Base-by-base conservation (phyloP, 1,140 invertebrate species). In the Cydia amplana region DNA sequence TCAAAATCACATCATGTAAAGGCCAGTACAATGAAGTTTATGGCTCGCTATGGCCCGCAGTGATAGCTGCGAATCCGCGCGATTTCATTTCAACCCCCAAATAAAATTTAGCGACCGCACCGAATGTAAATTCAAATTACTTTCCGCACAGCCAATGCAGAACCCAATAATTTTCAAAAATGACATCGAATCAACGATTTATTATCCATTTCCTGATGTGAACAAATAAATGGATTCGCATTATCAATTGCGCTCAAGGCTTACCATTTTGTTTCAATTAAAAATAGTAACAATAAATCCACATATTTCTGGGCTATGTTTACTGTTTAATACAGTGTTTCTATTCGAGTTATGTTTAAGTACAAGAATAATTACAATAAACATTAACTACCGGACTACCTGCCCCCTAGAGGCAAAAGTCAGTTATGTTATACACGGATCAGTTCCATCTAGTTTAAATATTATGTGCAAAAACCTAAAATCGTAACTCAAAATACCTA, bases 201-300 rank as follows among this genome's bases (percentile, higher is more conserved):
- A 91, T 86, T 82, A 76, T 75, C 81, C 79, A 82, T 87, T 85
- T 88, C 87, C 84, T 84, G 82, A 81, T 82, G 80, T 82, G 64
- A 81, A 73, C 72, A 77, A 84, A 77, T 81, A 87, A 87, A 82
- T 75, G 81, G 80, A 32, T 36, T 75, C 80, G 78, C 79, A 84
- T 82, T 80, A 85, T 81, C 86, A 76, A 70, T 70, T 70, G 65
- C 65, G 64, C 64, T 51, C 20, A 7, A 67, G 28, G 23, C 28
- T 32, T 46, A 14, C 43, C 64, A 20, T 25, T n/a, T 32, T 16
- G 28, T 0, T 32, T 32, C 65, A 70, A 32, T 28, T 70, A 32
- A 32, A n/a, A n/a, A n/a, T n/a, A n/a, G n/a, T 40, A 3, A 12
- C 0, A 40, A n/a, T n/a, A n/a, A 4, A 18, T 67, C 18, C 65